Base-by-base conservation (phyloP, 1,140 invertebrate species). In the Platyscapa corneri region DNA sequence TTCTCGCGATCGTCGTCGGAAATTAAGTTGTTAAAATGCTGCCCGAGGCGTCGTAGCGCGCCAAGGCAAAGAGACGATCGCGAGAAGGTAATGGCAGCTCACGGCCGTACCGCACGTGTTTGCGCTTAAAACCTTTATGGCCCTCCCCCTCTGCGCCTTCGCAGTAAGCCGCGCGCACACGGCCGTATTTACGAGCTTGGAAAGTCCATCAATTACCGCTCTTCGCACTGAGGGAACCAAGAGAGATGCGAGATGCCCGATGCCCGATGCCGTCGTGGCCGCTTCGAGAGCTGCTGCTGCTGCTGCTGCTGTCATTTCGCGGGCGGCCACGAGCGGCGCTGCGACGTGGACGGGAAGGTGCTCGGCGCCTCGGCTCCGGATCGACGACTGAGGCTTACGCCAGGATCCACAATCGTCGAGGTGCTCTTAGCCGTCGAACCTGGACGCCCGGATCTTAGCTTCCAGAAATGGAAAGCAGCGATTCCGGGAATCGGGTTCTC, bases 11-110 rank as follows among this genome's bases (percentile, higher is more conserved):
- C 86, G 70, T 83, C 86, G 76, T 84, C 70, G 56, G 86, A 78
- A 86, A 86, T 86, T 86, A 84, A 86, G 86, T 86, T 86, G 86
- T 86, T 86, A 86, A 86, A 86, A 86, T 83, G 82, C 82, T 81
- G 82, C 86, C 82, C 72, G 82, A 81, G 86, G 86, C 86, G 82
- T 86, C 82, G 65, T 83, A 56, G 56, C 34, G 65, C 76, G 78
- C 77, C 64, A 81, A 81, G 46, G 75, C 56, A 86, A 82, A 86
- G 79, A 86, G 82, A 80, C 46, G 42, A 86, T 82, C 65, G 83
- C 77, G 67, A 79, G 76, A 84, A 79, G 83, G 83, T 84, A 84
- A 77, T 84, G 83, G 75, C 76, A 79, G 70, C 77, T 80, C 83
- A 81, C 77, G 83, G 77, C 83, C 78, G 86, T 83, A 87, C 86